phyloP scores from a whole-genome alignment of 1,140 invertebrate genomes.

The Anastrepha obliqua region DNA sequence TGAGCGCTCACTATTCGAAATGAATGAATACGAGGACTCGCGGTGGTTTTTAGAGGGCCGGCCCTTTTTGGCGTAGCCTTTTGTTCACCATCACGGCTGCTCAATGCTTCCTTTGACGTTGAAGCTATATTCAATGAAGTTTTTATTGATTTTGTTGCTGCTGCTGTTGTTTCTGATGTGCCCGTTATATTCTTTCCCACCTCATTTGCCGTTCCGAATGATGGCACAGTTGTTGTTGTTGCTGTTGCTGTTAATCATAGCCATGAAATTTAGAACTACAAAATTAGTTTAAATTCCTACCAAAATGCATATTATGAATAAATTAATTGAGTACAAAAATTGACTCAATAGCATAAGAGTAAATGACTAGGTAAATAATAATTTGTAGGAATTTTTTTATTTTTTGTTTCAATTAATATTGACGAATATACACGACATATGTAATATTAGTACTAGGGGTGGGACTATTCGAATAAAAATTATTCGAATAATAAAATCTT shows the following conservation, averaged over 20 bases:
- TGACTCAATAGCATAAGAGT: too few relatives aligned
- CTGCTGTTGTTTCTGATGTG: conserved; percentile 55
- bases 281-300: background rate
- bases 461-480: too few relatives aligned
- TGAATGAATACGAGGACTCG: conserved; percentile 70
- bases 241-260: conserved; percentile 25
- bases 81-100: background rate
- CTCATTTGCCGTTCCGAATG: background rate
- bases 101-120: background rate
- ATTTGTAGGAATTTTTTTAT: too few relatives aligned
- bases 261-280: background rate
- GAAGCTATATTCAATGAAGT: conserved; percentile 4
- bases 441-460: too few relatives aligned
- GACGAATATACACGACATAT: too few relatives aligned
- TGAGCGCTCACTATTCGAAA: conserved; percentile 73
- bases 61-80: background rate
- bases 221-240: conserved; percentile 47
- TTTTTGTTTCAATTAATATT: too few relatives aligned
- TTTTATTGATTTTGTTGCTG: conserved; percentile 38
- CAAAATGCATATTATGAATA: background rate
- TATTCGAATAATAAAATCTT: too few relatives aligned
- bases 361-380: too few relatives aligned
- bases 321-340: too few relatives aligned
- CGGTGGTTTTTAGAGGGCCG: background rate
- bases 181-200: background rate